Evolutionary conservation across 2,797 vertebrate species (phyloP), one percentile per base, ranked within the genome.

Genomic region (Sylvilagus floridanus): DNA sequence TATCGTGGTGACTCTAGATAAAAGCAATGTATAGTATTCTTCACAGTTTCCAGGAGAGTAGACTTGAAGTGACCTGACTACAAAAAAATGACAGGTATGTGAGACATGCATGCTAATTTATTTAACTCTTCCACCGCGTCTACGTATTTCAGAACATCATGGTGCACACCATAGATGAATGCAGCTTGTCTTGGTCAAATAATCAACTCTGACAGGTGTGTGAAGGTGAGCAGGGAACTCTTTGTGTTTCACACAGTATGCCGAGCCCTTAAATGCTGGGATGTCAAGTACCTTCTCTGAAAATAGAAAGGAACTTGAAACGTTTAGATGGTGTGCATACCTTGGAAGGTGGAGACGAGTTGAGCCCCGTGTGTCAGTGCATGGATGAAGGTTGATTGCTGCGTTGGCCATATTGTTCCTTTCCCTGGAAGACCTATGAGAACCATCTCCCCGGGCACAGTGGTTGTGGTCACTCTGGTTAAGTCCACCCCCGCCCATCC

Each of bases 401-500:
- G 16, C 30, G 32, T 35, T 65, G 71, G 69, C 62, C 16, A 5
- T 50, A 21, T 22, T 19, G 9, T 68, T 35, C 30, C 0, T 60
- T 42, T 60, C 28, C 50, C 65, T 7, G 3, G 42, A 65, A 32
- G 32, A 69, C 22, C 42, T 17, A 71, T 52, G 1, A 28, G 19
- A 21, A 19, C 54, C 17, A 0, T 57, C 47, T 54, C 30, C 35
- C 3, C 13, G 16, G 37, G 32, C 9, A 2, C 1, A 0, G 9
- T 2, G 0, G 17, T 19, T 10, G 3, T 1, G 8, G 32, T 91
- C 28, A 22, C 62, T 16, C 54, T 42, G 6, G 5, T n/a, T 24
- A 60, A 47, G 52, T 22, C 35, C 24, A 35, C 26, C 47, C 57
- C 84, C 0, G 2, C 19, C 13, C 13, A 3, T 4, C 47, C 50